phyloP scores from a whole-genome alignment of 1,140 invertebrate genomes.

The Ruditapes philippinarum region DNA sequence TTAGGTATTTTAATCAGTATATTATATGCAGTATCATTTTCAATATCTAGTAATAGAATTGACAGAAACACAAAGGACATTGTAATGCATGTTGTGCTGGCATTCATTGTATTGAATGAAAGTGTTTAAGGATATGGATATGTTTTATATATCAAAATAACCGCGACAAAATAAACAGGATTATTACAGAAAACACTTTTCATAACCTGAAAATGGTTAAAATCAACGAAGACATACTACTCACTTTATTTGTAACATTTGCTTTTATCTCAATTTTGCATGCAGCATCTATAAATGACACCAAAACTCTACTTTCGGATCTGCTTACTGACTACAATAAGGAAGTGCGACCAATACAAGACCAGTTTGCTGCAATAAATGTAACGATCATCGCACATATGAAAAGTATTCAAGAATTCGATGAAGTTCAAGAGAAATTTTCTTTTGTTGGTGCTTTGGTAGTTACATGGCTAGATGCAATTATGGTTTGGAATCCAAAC shows the following conservation, averaged over 20 bases:
- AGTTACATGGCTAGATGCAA: slow-evolving; percentile 30
- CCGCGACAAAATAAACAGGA: too few relatives aligned
- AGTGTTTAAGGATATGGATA: too few relatives aligned
- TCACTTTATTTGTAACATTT: too few relatives aligned
- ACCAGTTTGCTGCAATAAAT: not conserved
- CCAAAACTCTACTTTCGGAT: not conserved
- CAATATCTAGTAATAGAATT: too few relatives aligned
- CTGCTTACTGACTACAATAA: slow-evolving; percentile 12
- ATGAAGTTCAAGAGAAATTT: slow-evolving; percentile 44
- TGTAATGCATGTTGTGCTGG: too few relatives aligned
- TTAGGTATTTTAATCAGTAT: too few relatives aligned
- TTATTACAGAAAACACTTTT: too few relatives aligned
- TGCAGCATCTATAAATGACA: slow-evolving; percentile 14
- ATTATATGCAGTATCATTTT: too few relatives aligned
- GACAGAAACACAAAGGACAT: too few relatives aligned
- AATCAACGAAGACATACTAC: not conserved
- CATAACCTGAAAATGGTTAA: not conserved
- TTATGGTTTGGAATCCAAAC: slow-evolving; percentile 34
- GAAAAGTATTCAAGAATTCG: slow-evolving; percentile 39
- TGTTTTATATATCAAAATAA: too few relatives aligned
- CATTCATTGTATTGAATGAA: too few relatives aligned
- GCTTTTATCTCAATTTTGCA: too few relatives aligned
- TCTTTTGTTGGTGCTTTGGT: not conserved
- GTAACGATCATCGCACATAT: not conserved
- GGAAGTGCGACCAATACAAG: not conserved